Percentiles rank a stretch among this genome's conserved stretches.
Conservation (phyloP, 1,140 invertebrate species). For the Macrotrachela quadricornifera region DNA sequence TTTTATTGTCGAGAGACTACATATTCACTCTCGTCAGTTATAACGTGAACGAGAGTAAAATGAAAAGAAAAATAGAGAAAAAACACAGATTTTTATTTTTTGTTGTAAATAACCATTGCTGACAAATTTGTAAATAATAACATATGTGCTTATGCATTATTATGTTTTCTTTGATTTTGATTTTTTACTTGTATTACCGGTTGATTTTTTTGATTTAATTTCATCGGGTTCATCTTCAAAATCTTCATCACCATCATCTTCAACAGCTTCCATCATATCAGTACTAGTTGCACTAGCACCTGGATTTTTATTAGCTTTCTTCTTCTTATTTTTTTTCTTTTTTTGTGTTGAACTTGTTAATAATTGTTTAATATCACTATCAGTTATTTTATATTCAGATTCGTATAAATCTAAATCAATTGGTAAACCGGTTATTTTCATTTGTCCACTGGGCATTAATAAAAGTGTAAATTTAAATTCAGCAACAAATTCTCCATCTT, state of each 20-base stretch:
- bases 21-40: too few relatives aligned
- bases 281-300: not conserved
- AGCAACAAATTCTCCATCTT: slow-evolving; percentile 61
- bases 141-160: too few relatives aligned
- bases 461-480: slow-evolving; percentile 96
- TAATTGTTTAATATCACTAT: not conserved
- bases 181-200: too few relatives aligned
- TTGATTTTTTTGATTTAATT: too few relatives aligned
- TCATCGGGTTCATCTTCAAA: slow-evolving; percentile 10
- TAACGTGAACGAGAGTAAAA: too few relatives aligned
- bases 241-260: not conserved
- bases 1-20: too few relatives aligned
- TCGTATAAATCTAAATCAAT: slow-evolving; percentile 4
- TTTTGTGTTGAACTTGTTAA: not conserved
- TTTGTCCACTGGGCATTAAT: slow-evolving; percentile 77
- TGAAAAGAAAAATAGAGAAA: too few relatives aligned
- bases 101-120: too few relatives aligned
- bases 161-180: too few relatives aligned
- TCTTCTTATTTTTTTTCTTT: not conserved
- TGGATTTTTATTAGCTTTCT: not conserved
- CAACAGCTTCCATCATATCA: not conserved
- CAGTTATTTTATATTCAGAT: slow-evolving; percentile 5
- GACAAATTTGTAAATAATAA: too few relatives aligned
- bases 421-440: slow-evolving; percentile 62
- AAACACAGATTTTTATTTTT: too few relatives aligned